phyloP scores from a whole-genome alignment of 2,888 invertebrate species.

The Unio delphinus region DNA sequence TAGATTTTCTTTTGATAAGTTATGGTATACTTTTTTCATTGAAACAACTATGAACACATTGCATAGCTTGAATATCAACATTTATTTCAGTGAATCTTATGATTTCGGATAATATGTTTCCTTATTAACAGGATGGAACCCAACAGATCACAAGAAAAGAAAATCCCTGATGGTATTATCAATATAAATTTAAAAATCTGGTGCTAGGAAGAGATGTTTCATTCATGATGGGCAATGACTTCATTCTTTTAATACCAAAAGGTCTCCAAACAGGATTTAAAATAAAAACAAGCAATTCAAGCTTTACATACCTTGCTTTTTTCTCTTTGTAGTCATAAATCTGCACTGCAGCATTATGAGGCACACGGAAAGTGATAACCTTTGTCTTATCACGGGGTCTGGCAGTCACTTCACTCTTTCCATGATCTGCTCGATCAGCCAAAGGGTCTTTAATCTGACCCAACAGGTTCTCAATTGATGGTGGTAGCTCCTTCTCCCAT shows the following conservation, averaged over 20 bases:
- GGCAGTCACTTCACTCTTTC: slow-evolving; percentile 12
- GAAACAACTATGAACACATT: too few relatives aligned
- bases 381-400: slow-evolving; percentile 65
- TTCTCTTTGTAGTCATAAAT: slow-evolving; percentile 75
- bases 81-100: too few relatives aligned
- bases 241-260: background rate
- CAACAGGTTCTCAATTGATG: slow-evolving; percentile 69
- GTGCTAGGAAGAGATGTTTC: background rate
- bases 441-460: slow-evolving; percentile 69
- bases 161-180: too few relatives aligned
- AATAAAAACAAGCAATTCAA: background rate
- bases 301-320: slow-evolving; percentile 67
- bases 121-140: too few relatives aligned
- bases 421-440: slow-evolving; percentile 68
- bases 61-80: too few relatives aligned
- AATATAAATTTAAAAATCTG: slow-evolving; percentile 6
- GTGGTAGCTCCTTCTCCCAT: slow-evolving; percentile 71
- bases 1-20: too few relatives aligned
- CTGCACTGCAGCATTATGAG: slow-evolving; percentile 75
- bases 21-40: too few relatives aligned
- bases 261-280: background rate
- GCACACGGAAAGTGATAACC: slow-evolving; percentile 72
- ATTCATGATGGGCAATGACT: background rate
- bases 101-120: too few relatives aligned
- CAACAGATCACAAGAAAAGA: too few relatives aligned